Base-by-base conservation (phyloP, 2,113 vertebrate genomes). In the Urocynchramus pylzowi region DNA sequence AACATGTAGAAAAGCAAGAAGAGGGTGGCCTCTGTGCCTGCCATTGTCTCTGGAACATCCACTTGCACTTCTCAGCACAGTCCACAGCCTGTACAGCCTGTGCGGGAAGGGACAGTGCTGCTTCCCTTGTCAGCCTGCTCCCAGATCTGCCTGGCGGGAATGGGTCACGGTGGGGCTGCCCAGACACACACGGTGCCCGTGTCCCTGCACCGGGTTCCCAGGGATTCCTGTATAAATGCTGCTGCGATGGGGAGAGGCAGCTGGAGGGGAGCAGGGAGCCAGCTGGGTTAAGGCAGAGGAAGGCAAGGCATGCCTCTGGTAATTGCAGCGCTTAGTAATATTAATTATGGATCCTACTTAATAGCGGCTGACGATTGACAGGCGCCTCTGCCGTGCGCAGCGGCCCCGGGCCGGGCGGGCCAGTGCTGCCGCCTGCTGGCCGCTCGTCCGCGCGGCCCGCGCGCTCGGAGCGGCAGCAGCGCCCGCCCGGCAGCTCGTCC, bases 141-240 rank as follows among this genome's bases (percentile, higher is more conserved):
- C 8, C 3, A 31, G 35, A 10, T 27, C n/a, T 24, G 53, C 41
- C 67, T 68, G 67, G 26, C 0, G 2, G 13, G n/a, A 47, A 21
- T 24, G 37, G 57, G 42, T 41, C 35, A 10, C 17, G 23, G 63
- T 39, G 87, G 21, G 52, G 67, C 47, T 71, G 71, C 49, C 16
- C 20, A n/a, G n/a, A n/a, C n/a, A n/a, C n/a, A n/a, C n/a, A n/a
- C n/a, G n/a, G n/a, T n/a, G n/a, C 1, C 1, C 1, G 10, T 9
- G 56, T 60, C 7, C 28, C 49, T 4, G 0, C 2, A 1, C 9
- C 15, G 2, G 21, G 0, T 33, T 56, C 44, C 33, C 44, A 1
- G 61, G 1, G 2, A 3, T 2, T 45, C 27, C 49, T 27, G 27
- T 22, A n/a, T 5, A 9, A 47, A 16, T 1, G 24, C 50, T 11